These are phyloP conservation scores for Gephyroberyx darwinii DNA, from an alignment of 2,797 vertebrate species.

Conservation along the genomic window DNA sequence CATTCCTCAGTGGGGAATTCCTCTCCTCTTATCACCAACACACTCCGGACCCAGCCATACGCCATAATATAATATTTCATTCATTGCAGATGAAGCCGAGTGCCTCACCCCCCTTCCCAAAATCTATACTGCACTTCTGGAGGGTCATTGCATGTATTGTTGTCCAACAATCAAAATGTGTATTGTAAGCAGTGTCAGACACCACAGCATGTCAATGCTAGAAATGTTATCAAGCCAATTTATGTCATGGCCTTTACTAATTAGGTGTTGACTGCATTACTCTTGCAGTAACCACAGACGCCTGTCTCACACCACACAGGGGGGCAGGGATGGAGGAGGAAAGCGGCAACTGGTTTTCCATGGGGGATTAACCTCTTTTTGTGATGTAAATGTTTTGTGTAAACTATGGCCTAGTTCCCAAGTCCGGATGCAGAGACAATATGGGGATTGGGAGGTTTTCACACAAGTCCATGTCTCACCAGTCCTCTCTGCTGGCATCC, in stretches of 20 bases:
- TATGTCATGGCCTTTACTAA: not conserved
- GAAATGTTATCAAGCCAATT: not conserved
- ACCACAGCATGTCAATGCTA: not conserved
- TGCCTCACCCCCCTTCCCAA: not conserved
- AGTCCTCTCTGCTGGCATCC: constrained; percentile 9
- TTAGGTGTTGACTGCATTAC: not conserved
- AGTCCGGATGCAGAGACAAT: constrained; percentile 15
- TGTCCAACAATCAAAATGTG: not conserved
- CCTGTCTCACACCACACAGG: not conserved
- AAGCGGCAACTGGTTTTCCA: constrained; percentile 8
- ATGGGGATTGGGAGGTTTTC: constrained; percentile 9
- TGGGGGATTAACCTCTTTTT: constrained; percentile 42
- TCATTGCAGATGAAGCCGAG: too few species aligned
- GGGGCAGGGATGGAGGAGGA: not conserved
- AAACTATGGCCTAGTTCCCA: constrained; percentile 42
- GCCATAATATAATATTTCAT: too few species aligned
- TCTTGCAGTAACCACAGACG: not conserved
- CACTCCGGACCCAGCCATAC: not conserved
- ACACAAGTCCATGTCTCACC: constrained; percentile 11
- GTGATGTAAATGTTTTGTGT: constrained; percentile 56
- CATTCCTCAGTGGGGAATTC: constrained; percentile 10
- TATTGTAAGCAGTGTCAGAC: not conserved
- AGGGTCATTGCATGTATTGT: constrained; percentile 3
- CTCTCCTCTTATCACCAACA: not conserved
- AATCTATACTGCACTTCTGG: not conserved